Conservation (phyloP, 2,113 vertebrate genomes). For the Tachuris rubrigastra region DNA sequence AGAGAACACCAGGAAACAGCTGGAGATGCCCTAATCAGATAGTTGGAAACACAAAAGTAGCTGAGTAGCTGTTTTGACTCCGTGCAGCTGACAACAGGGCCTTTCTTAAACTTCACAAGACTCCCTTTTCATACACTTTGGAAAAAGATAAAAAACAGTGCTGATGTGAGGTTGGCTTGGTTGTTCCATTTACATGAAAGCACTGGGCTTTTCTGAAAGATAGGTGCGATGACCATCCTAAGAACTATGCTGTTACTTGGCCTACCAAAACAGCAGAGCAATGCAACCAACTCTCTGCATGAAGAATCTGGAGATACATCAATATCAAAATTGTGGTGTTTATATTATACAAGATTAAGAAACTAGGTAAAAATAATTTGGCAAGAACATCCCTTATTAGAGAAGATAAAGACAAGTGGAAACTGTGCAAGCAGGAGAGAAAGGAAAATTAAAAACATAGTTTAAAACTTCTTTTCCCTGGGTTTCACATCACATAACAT, state of each 20-base stretch:
- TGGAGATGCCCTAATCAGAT: fast-evolving
- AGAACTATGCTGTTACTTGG: background rate
- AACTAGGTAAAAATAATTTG: background rate
- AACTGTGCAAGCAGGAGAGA: background rate
- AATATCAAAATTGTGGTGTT: background rate
- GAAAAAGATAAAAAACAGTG: background rate
- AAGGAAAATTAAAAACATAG: background rate
- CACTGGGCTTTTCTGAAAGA: background rate
- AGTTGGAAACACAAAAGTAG: background rate
- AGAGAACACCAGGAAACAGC: background rate
- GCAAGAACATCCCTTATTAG: background rate
- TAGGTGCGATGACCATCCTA: fast-evolving
- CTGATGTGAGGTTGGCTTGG: background rate
- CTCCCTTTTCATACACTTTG: background rate
- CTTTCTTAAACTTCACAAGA: background rate
- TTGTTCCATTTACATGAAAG: background rate
- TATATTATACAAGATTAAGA: background rate
- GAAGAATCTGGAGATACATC: background rate
- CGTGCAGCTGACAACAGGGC: background rate
- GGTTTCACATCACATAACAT: fast-evolving
- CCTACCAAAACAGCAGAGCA: background rate
- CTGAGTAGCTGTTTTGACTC: background rate
- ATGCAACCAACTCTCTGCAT: background rate
- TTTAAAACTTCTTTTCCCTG: background rate
- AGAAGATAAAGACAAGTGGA: background rate